Evolutionary conservation across 1,140 invertebrate genomes (phyloP), one percentile per base, ranked within the genome.

Genomic region (Drosophila saltans): DNA sequence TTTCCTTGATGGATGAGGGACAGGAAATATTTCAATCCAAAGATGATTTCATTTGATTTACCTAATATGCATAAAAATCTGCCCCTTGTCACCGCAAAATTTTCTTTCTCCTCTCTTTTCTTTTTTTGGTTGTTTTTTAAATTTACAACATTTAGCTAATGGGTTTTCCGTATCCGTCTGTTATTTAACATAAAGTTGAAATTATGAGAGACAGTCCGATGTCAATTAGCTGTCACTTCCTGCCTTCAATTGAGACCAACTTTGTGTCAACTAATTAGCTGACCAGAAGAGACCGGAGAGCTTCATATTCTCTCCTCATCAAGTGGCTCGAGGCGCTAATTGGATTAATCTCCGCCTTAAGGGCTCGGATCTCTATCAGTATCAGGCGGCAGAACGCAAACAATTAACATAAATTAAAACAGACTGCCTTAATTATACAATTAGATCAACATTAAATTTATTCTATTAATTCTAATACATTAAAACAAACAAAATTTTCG

Each of bases 271-370:
- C 72, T 75, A 81, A 78, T 78, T 78, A 78, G 59, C 67, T 59
- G 62, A 65, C 62, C 72, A 66, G 60, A 63, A 36, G 56, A 59
- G 48, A 43, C 16, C 16, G 36, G 48, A 64, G 59, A 39, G 33
- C 6, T 36, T 7, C 33, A 36, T 36, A 36, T 36, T 36, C 4
- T 36, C 33, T 36, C 33, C 63, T 75, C 73, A 55, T 75, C 70
- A 5, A 21, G 10, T 26, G 64, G 7, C 52, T 66, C 56, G 67
- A 78, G 80, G 78, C 78, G 75, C 80, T 88, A 86, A 86, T 86
- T 86, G 45, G 88, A 86, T 86, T 86, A 86, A 88, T 80, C 59
- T 78, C 69, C 72, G 62, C 52, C 58, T 45, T 21, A 39, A 60
- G 68, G 78, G 75, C 81, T 84, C 78, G 81, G 71, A 80, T 80